Conservation (phyloP, 2,888 invertebrate genomes). For the Pherbina coryleti region DNA sequence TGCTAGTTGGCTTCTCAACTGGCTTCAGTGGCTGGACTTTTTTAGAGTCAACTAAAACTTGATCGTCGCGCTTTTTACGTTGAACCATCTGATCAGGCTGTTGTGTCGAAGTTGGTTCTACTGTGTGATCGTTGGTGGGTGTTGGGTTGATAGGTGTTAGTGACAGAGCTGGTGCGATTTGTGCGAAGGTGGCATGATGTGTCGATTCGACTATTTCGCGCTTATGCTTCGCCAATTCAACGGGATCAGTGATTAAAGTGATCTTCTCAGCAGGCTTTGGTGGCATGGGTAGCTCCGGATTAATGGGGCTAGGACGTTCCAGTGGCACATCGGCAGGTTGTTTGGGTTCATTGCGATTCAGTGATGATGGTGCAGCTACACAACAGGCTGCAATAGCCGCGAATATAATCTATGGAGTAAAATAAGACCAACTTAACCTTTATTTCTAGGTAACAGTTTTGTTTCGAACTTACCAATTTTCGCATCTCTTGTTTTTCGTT, state of each 20-base stretch:
- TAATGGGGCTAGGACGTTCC: conserved; percentile 59
- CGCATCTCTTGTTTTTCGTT: conserved; percentile 18
- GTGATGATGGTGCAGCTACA: conserved; percentile 55
- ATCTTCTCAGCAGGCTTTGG: conserved; percentile 58
- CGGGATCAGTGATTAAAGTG: conserved; percentile 49
- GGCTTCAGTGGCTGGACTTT: conserved; percentile 1
- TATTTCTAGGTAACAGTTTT: conserved; percentile 48
- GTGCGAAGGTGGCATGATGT: not conserved
- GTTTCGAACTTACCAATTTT: conserved; percentile 39
- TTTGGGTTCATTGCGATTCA: conserved; percentile 35
- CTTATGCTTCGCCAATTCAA: conserved; percentile 47
- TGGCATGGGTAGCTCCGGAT: conserved; percentile 59
- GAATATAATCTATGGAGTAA: conserved; percentile 54
- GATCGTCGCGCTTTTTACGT: conserved; percentile 52
- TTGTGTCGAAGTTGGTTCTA: not conserved
- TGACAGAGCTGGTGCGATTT: not conserved
- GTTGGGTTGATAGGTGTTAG: not conserved
- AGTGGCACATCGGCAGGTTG: conserved; percentile 20
- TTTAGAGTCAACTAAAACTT: not conserved
- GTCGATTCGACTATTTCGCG: conserved; percentile 41
- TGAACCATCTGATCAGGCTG: not conserved
- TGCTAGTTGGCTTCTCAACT: not conserved
- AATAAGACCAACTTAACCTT: conserved; percentile 18
- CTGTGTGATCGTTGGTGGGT: not conserved
- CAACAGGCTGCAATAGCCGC: conserved; percentile 53